Conservation (phyloP, 2,888 invertebrate species). For the Saturnia pavonia region DNA sequence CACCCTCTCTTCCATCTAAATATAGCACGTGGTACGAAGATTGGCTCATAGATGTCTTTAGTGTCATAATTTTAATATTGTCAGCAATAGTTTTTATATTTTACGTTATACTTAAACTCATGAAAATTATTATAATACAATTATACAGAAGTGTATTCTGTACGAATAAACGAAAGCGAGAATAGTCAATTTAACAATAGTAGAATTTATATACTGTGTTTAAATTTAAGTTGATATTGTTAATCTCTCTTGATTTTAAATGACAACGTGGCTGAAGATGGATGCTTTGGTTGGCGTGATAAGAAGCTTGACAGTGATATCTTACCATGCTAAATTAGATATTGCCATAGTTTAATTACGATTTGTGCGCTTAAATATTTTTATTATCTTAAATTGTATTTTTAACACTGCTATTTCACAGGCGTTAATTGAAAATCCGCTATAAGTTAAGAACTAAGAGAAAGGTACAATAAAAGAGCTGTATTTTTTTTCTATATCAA, state of each 20-base stretch:
- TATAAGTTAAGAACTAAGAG: too few relatives aligned
- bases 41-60: conserved; percentile 57
- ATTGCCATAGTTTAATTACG: not conserved
- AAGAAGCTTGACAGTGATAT: not conserved
- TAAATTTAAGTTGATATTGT: too few relatives aligned
- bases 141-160: conserved; percentile 28
- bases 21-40: conserved; percentile 50
- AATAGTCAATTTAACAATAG: conserved; percentile 27
- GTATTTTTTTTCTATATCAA: too few relatives aligned
- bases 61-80: conserved; percentile 40
- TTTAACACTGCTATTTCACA: too few relatives aligned
- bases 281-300: not conserved
- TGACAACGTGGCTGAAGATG: not conserved
- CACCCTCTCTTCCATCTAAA: conserved; percentile 50
- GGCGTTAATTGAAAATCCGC: too few relatives aligned
- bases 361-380: too few relatives aligned
- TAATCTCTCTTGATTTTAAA: too few relatives aligned
- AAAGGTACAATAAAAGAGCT: too few relatives aligned
- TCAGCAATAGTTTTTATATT: conserved; percentile 35
- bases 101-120: conserved; percentile 37
- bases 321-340: not conserved
- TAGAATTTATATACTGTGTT: not conserved
- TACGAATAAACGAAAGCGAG: conserved; percentile 39
- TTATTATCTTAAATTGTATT: too few relatives aligned
- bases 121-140: conserved; percentile 33